These are phyloP conservation scores for Piprites chloris DNA, from an alignment of 2,113 vertebrate genomes.

Conservation along the genomic window DNA sequence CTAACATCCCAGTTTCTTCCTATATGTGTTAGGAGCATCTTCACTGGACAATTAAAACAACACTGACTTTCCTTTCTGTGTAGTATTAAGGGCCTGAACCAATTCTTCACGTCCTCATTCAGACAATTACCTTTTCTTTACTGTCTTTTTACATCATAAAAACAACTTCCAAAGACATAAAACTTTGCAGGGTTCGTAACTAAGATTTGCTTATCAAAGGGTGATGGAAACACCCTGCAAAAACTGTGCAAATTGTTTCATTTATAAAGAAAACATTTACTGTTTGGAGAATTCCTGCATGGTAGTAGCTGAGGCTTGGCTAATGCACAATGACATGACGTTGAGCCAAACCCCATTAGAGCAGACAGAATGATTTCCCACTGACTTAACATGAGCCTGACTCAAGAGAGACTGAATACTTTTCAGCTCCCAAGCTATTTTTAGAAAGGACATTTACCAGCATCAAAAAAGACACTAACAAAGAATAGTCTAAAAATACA, in stretches of 20 bases:
- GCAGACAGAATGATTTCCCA: constrained; percentile 37
- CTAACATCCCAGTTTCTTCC: neutral
- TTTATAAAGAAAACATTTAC: neutral
- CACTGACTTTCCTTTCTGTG: neutral
- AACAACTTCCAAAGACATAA: neutral
- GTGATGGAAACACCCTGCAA: neutral
- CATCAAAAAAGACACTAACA: neutral
- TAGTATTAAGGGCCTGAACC: neutral
- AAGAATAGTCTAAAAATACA: neutral
- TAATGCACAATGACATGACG: neutral
- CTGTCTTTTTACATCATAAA: neutral
- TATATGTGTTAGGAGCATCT: neutral
- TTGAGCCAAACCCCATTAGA: neutral
- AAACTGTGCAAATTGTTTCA: neutral
- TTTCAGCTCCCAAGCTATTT: constrained; percentile 1
- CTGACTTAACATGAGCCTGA: constrained; percentile 6
- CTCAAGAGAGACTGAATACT: neutral
- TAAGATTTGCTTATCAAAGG: neutral
- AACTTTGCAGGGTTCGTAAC: neutral
- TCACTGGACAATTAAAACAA: neutral
- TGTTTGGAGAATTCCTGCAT: neutral
- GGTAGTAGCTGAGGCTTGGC: constrained; percentile 11
- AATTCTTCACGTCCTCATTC: neutral
- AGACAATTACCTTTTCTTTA: neutral
- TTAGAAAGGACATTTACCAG: constrained; percentile 11